Conservation (phyloP, 2,888 invertebrate genomes). For the Dicycla oo region DNA sequence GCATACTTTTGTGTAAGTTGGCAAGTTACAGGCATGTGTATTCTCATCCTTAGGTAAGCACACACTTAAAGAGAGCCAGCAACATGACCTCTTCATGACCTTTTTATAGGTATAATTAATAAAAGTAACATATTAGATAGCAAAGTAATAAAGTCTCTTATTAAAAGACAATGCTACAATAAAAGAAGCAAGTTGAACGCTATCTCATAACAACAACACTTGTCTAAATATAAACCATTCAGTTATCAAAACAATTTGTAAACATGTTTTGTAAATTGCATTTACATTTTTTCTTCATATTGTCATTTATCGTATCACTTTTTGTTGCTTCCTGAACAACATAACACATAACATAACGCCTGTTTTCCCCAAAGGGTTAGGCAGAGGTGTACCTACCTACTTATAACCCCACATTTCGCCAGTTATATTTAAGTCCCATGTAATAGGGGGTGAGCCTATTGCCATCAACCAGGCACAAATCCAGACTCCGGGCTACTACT, state of each 20-base stretch:
- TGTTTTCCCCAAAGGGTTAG: too few relatives aligned
- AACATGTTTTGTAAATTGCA: constrained; percentile 2
- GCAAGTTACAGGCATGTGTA: too few relatives aligned
- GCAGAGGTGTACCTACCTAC: too few relatives aligned
- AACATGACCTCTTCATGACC: accelerated
- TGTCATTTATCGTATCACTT: not conserved
- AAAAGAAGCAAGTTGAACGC: constrained; percentile 17
- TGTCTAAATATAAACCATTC: constrained; percentile 39
- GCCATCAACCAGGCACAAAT: too few relatives aligned
- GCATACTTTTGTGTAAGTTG: too few relatives aligned
- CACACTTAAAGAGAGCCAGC: not conserved
- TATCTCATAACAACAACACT: constrained; percentile 28
- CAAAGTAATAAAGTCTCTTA: constrained; percentile 1
- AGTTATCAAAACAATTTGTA: constrained; percentile 10
- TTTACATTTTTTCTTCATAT: not conserved
- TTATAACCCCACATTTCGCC: too few relatives aligned
- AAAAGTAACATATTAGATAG: constrained; percentile 4
- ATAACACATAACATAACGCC: too few relatives aligned
- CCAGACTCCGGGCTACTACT: too few relatives aligned
- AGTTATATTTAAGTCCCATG: too few relatives aligned
- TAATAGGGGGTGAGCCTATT: too few relatives aligned
- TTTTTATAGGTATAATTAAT: not conserved
- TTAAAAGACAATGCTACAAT: not conserved
- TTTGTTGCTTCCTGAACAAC: not conserved
- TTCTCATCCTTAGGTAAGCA: too few relatives aligned